Evolutionary conservation across 2,113 vertebrate species (phyloP).

Genomic region (Phylloscopus trochilus): DNA sequence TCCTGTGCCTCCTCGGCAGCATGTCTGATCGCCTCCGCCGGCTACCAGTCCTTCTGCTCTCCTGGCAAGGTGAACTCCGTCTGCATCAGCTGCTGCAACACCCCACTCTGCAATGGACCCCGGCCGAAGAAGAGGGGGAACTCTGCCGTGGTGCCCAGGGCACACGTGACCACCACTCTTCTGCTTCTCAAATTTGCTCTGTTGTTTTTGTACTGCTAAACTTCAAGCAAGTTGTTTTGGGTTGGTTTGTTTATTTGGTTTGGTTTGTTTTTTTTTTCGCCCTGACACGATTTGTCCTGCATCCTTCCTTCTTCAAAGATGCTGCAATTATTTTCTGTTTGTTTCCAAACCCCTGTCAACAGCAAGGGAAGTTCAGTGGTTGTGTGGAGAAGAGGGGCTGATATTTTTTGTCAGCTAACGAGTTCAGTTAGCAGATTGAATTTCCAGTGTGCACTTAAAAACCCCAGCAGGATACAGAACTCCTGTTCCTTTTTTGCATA

Average conservation of each 20-base stretch:
- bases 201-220: constrained; percentile 62
- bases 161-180: background rate
- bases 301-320: constrained; percentile 31
- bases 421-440: constrained; percentile 41
- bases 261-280: background rate
- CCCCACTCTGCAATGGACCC: constrained; percentile 93
- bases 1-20: constrained; percentile 92
- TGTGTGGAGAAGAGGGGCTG: background rate
- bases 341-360: constrained; percentile 46
- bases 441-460: constrained; percentile 45
- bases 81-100: constrained; percentile 98
- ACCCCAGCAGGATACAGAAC: background rate
- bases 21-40: constrained; percentile 94
- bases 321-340: constrained; percentile 36
- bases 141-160: background rate
- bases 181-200: constrained; percentile 55
- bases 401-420: constrained; percentile 39
- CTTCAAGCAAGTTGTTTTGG: background rate
- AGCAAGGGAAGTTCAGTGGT: constrained; percentile 29
- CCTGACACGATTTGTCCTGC: background rate
- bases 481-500: background rate
- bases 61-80: constrained; percentile 93
- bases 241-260: background rate
- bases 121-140: constrained; percentile 82
- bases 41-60: constrained; percentile 98